These are phyloP conservation scores for Drosophila pruinosa DNA, from an alignment of 1,140 invertebrate genomes.

Conservation along the genomic window DNA sequence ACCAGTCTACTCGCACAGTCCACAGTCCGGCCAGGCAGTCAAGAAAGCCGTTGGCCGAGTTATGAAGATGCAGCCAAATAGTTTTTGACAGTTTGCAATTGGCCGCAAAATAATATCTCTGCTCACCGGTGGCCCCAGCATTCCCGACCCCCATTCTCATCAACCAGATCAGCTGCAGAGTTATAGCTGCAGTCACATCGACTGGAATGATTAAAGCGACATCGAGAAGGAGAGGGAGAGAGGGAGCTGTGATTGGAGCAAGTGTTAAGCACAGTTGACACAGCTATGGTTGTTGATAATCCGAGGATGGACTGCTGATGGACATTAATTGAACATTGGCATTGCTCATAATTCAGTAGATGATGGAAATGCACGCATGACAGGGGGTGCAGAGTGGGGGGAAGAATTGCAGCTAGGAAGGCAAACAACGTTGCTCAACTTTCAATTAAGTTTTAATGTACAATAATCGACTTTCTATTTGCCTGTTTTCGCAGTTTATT, in stretches of 20 bases:
- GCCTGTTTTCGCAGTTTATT: slow-evolving; percentile 9
- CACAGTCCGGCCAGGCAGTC: background rate
- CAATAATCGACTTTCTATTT: slow-evolving; percentile 76
- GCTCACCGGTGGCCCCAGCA: slow-evolving; percentile 26
- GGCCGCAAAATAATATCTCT: slow-evolving; percentile 50
- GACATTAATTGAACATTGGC: slow-evolving; percentile 34
- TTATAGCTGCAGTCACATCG: slow-evolving; percentile 5
- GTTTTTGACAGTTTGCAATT: slow-evolving; percentile 71
- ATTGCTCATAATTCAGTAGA: slow-evolving; percentile 5
- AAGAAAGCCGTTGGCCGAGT: slow-evolving; percentile 25
- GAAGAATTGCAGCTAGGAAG: background rate
- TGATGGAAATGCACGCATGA: slow-evolving; percentile 10
- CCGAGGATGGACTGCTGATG: slow-evolving; percentile 22
- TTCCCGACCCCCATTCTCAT: background rate
- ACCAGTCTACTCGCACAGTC: slow-evolving; percentile 7
- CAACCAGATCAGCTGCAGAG: background rate
- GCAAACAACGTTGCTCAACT: slow-evolving; percentile 41
- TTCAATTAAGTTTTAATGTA: slow-evolving; percentile 66
- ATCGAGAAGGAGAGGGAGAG: background rate
- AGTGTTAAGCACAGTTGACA: slow-evolving; percentile 11
- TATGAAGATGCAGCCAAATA: slow-evolving; percentile 73
- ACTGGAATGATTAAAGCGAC: background rate
- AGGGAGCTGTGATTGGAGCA: background rate
- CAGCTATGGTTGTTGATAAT: background rate
- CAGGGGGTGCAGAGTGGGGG: background rate